Evolutionary conservation across 1,140 invertebrate genomes (phyloP).

Genomic region (Sinella curviseta): DNA sequence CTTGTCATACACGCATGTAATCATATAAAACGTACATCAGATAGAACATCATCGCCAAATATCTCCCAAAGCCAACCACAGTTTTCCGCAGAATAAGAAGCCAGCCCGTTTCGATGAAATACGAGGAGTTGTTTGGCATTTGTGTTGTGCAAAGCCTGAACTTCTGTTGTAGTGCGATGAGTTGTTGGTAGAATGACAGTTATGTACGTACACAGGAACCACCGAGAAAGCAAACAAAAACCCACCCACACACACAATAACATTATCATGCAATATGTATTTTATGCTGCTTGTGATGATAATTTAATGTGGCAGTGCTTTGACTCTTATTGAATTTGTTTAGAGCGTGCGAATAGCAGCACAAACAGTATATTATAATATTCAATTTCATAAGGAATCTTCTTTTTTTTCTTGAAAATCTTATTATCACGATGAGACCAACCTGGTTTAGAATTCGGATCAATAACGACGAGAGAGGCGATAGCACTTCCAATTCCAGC

Average conservation of each 20-base stretch:
- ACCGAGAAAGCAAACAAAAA: slow-evolving; percentile 11
- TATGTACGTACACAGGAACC: not conserved
- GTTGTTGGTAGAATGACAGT: not conserved
- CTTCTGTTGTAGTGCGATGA: too few relatives aligned
- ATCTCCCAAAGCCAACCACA: slow-evolving; percentile 3
- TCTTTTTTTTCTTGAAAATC: too few relatives aligned
- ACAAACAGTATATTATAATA: too few relatives aligned
- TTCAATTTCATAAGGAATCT: too few relatives aligned
- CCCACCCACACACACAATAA: not conserved
- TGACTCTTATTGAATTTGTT: too few relatives aligned
- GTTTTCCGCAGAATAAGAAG: not conserved
- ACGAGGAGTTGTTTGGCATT: not conserved
- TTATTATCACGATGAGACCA: too few relatives aligned
- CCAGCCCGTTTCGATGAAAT: not conserved
- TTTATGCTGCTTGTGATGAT: too few relatives aligned
- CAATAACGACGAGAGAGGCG: not conserved
- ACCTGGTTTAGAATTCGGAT: not conserved
- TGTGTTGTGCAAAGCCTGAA: not conserved
- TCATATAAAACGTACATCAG: too few relatives aligned
- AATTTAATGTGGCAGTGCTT: too few relatives aligned
- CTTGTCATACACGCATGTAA: too few relatives aligned
- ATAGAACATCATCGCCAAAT: slow-evolving; percentile 4
- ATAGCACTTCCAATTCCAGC: not conserved
- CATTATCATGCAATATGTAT: not conserved
- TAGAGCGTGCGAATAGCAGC: too few relatives aligned